Evolutionary conservation across 2,797 vertebrate genomes (phyloP), one percentile per base, ranked within the genome.

Genomic region (Glyptemys insculpta): DNA sequence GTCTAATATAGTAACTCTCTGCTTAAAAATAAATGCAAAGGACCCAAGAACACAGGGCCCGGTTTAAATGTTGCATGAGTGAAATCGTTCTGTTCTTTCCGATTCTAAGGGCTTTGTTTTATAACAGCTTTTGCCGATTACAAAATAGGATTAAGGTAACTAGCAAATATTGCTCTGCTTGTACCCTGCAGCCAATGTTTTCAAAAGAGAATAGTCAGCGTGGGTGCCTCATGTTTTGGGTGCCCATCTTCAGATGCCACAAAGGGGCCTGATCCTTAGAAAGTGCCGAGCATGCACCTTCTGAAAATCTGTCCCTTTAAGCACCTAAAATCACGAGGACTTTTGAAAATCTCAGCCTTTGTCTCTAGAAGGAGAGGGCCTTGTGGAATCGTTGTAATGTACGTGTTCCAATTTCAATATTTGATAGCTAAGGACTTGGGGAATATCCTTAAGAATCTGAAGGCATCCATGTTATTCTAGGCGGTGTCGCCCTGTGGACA

Each of bases 261-360:
- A 25, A 19, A 9, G 86, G 57, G 95, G 27, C 37, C 49, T 12
- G n/a, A 78, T 93, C 87, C 53, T 65, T 81, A 74, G 47, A 41
- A 41, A 78, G 65, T 1, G 0, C 79, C 96, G 65, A 62, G 54
- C 68, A 11, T 37, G 85, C 1, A 1, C 37, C 83, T 50, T 94
- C n/a, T 37, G 19, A 86, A 95, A 92, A 80, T 92, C 84, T 82
- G 78, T 72, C 37, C 79, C 29, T 87, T 82, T 44, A 9, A 12
- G 23, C 68, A 12, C 50, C 53, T 79, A 81, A 91, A 88, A 25
- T 83, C 62, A 34, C 9, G n/a, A 79, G 56, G 79, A 86, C 76
- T 62, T 85, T 89, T 83, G 90, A 62, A 93, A 91, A 27, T 5
- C 44, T 83, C 86, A 84, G 79, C 81, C 76, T 93, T 89, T 87